Conservation (phyloP, 2,888 invertebrate genomes). For the Diaprepes abbreviatus region DNA sequence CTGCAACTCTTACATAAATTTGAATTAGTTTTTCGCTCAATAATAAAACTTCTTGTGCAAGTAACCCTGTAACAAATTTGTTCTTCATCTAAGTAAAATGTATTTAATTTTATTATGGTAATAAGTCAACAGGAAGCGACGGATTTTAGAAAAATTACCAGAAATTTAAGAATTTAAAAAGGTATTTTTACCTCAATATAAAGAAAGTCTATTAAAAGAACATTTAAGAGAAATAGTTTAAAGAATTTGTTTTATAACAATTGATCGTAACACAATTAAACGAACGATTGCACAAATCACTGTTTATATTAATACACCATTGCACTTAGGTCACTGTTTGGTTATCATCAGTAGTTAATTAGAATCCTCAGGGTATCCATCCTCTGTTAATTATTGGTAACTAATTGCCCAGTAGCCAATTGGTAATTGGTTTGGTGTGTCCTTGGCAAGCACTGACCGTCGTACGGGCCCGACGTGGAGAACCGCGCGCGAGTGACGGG, state of each 20-base stretch:
- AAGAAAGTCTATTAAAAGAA: neutral
- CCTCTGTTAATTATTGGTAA: neutral
- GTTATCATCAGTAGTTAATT: neutral
- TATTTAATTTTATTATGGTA: no score
- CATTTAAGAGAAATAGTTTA: neutral
- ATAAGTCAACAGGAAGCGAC: no score
- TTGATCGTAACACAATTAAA: neutral
- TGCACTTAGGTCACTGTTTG: neutral
- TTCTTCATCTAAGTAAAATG: no score
- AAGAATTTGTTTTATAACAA: constrained; percentile 2
- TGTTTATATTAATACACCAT: neutral
- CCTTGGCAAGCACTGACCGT: constrained; percentile 21
- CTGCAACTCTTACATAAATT: no score
- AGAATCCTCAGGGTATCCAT: constrained; percentile 10
- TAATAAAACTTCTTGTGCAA: no score
- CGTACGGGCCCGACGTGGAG: constrained; percentile 22
- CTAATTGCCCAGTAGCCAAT: constrained; percentile 12
- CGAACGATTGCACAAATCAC: constrained; percentile 18
- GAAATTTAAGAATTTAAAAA: no score
- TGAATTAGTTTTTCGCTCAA: no score
- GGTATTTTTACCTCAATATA: neutral
- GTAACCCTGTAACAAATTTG: no score
- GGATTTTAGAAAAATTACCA: no score
- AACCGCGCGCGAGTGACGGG: constrained; percentile 47
- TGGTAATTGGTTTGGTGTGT: constrained; percentile 16